phyloP scores from a whole-genome alignment of 2,113 vertebrate genomes.

The Balaeniceps rex region DNA sequence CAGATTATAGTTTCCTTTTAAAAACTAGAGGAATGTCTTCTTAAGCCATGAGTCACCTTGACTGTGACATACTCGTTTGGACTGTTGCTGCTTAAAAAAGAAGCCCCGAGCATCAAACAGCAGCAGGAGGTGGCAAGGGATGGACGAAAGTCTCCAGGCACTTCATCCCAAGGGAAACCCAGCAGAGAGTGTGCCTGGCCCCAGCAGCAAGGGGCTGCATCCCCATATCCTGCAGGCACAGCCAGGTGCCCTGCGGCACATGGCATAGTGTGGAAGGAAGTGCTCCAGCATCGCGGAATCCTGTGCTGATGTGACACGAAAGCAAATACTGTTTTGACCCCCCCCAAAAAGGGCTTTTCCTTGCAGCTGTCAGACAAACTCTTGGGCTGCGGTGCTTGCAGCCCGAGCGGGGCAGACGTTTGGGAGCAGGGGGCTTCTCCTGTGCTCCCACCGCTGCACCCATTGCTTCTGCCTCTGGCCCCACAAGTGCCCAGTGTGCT shows the following conservation, averaged over 20 bases:
- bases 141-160: fast-evolving
- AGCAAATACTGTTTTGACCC: background rate
- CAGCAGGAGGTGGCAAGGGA: background rate
- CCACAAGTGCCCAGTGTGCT: fast-evolving
- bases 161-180: background rate
- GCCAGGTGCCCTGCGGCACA: fast-evolving
- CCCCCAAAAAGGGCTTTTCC: background rate
- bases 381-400: background rate
- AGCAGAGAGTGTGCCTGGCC: background rate
- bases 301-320: fast-evolving
- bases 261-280: background rate
- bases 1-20: background rate
- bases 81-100: constrained; percentile 8
- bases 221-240: background rate
- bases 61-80: background rate
- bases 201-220: background rate
- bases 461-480: background rate
- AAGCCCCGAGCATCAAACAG: background rate
- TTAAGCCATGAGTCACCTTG: background rate
- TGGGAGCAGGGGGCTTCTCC: background rate
- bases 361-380: background rate
- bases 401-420: background rate
- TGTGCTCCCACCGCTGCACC: background rate
- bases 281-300: background rate
- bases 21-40: background rate